Conservation (phyloP, 2,113 vertebrate genomes). For the Oreamnos americanus region DNA sequence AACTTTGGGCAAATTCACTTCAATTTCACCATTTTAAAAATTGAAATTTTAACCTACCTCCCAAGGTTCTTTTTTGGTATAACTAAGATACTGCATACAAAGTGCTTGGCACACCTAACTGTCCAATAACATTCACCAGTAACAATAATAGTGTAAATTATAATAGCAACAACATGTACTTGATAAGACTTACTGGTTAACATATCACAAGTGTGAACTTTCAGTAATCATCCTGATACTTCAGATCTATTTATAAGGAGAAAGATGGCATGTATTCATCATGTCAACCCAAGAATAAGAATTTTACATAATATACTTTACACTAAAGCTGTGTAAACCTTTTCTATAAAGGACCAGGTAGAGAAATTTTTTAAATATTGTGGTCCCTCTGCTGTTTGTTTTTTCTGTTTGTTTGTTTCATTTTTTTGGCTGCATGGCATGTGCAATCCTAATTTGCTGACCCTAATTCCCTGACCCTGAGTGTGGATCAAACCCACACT, state of each 20-base stretch:
- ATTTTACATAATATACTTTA: not conserved
- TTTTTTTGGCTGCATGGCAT: not conserved
- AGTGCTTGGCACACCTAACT: not conserved
- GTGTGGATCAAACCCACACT: not conserved
- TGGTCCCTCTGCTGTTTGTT: not conserved
- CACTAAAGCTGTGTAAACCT: not conserved
- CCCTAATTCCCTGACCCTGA: not conserved
- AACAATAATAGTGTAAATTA: not conserved
- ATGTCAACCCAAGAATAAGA: not conserved
- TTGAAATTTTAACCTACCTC: not conserved
- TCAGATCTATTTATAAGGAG: not conserved
- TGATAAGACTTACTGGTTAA: not conserved
- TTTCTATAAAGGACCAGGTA: not conserved
- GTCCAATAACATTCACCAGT: not conserved
- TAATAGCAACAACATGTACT: not conserved
- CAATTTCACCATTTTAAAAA: not conserved
- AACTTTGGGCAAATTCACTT: not conserved
- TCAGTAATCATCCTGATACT: not conserved
- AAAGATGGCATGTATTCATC: not conserved
- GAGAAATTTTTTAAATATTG: not conserved
- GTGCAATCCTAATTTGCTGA: not conserved
- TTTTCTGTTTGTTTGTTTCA: not conserved
- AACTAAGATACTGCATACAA: not conserved
- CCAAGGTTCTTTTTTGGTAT: not conserved
- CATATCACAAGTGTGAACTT: not conserved